Base-by-base conservation (phyloP, 2,888 invertebrate species). In the Nemotelus nigrinus region DNA sequence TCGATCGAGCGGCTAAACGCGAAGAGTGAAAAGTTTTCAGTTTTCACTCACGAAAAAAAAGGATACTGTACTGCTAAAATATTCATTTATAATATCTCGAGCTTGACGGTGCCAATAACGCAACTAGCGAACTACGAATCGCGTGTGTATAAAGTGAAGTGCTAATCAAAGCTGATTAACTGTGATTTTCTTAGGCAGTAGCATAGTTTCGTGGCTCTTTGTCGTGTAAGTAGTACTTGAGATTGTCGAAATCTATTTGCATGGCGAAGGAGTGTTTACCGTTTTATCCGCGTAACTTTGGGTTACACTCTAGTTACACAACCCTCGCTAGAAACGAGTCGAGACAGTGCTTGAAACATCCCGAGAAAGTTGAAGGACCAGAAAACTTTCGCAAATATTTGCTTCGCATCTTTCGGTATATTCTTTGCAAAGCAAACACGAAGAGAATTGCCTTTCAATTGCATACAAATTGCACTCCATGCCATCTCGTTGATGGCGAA, bases 101-200 rank as follows among this genome's bases (percentile, higher is more conserved):
- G 70, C 43, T 55, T 41, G 41, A 43, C 45, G 43, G 70, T 70
- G 70, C 55, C 47, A 70, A 55, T 70, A 55, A 8, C 43, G 53
- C 39, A 70, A 63, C 3, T 39, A 63, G 39, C 25, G 63, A 3
- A 43, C 5, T 25, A 25, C 25, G 25, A 48, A 47, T 67, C 7
- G 67, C 39, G 67, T 67, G 39, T 67, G 48, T 43, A 43, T n/a
- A 50, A 70, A 70, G 70, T 53, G 53, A 43, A 70, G 70, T 70
- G 70, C 44, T 55, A 55, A 70, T 43, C 70, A 70, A 70, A 70
- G 70, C 70, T 70, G 70, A 55, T 55, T 55, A 39, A 53, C 70
- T 70, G 70, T 70, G 70, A 70, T 70, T 70, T 53, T 43, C 47
- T 70, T 68, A 55, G 70, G 53, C 47, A 55, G 53, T 41, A 53